Evolutionary conservation across 2,113 vertebrate species (phyloP).

Genomic region (Trichechus manatus): DNA sequence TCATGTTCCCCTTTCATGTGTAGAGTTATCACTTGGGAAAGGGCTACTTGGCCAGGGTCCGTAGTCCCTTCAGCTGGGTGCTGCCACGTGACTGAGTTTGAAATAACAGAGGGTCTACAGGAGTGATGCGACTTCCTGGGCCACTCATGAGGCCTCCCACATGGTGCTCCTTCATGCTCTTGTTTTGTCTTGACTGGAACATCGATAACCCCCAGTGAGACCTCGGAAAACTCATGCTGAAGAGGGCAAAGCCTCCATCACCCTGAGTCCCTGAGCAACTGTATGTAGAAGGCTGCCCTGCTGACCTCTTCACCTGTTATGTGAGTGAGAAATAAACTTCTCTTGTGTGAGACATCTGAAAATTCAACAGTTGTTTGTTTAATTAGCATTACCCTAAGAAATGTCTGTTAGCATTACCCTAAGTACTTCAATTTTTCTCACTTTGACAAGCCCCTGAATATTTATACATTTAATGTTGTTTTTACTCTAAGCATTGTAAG

Average conservation of each 20-base stretch:
- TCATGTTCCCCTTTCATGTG: neutral
- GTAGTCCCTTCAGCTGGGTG: too few relatives aligned
- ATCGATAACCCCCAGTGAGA: neutral
- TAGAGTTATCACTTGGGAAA: neutral
- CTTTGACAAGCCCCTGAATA: neutral
- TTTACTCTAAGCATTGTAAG: neutral
- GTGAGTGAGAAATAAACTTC: neutral
- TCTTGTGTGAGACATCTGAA: neutral
- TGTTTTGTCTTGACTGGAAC: neutral
- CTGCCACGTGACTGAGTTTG: too few relatives aligned
- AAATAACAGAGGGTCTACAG: too few relatives aligned
- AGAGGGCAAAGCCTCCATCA: neutral
- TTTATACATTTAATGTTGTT: constrained; percentile 21
- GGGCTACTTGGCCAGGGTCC: neutral
- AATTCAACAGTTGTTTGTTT: neutral
- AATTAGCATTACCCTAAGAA: neutral
- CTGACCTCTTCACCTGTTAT: neutral
- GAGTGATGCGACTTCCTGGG: too few relatives aligned
- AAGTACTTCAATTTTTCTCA: neutral
- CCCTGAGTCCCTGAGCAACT: neutral
- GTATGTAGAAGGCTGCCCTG: neutral
- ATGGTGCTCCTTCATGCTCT: too few relatives aligned
- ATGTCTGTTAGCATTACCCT: neutral
- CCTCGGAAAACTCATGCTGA: neutral
- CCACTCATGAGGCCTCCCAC: too few relatives aligned